These are phyloP conservation scores for Acromyrmex heyeri DNA, from an alignment of 1,140 invertebrate genomes.

Conservation along the genomic window DNA sequence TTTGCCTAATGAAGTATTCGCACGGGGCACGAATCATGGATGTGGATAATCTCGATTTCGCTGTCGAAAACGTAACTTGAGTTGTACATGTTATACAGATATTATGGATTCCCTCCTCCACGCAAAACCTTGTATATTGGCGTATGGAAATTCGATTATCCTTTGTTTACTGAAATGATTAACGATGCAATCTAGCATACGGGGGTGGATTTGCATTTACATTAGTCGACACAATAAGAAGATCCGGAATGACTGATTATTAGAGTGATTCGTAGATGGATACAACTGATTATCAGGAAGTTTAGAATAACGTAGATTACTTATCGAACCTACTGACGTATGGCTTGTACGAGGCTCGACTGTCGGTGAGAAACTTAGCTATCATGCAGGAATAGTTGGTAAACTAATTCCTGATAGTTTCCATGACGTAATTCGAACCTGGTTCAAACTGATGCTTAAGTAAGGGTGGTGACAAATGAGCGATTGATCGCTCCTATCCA, in stretches of 20 bases:
- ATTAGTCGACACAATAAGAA: slow-evolving; percentile 1
- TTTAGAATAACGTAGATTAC: slow-evolving; percentile 26
- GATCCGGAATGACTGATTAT: background rate
- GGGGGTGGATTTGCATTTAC: background rate
- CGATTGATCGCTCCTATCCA: slow-evolving; percentile 31
- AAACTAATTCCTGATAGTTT: slow-evolving; percentile 65
- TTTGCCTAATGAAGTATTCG: slow-evolving; percentile 61
- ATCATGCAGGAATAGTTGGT: slow-evolving; percentile 68
- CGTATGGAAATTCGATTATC: slow-evolving; percentile 39
- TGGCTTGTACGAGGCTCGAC: slow-evolving; percentile 62
- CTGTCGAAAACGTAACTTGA: slow-evolving; percentile 38
- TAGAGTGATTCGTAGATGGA: background rate
- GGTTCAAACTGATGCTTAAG: slow-evolving; percentile 31
- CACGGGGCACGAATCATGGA: slow-evolving; percentile 42
- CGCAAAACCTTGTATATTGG: background rate
- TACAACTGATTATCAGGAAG: background rate
- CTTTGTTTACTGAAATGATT: slow-evolving; percentile 44
- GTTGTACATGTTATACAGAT: slow-evolving; percentile 11
- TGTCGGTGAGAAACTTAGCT: slow-evolving; percentile 64
- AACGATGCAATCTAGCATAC: slow-evolving; percentile 21
- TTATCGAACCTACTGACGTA: slow-evolving; percentile 46
- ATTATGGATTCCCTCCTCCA: background rate
- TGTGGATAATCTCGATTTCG: slow-evolving; percentile 32
- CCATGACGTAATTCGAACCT: slow-evolving; percentile 27
- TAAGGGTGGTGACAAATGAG: slow-evolving; percentile 42